Conservation (phyloP, 2,113 vertebrate genomes). For the Alosa alosa region DNA sequence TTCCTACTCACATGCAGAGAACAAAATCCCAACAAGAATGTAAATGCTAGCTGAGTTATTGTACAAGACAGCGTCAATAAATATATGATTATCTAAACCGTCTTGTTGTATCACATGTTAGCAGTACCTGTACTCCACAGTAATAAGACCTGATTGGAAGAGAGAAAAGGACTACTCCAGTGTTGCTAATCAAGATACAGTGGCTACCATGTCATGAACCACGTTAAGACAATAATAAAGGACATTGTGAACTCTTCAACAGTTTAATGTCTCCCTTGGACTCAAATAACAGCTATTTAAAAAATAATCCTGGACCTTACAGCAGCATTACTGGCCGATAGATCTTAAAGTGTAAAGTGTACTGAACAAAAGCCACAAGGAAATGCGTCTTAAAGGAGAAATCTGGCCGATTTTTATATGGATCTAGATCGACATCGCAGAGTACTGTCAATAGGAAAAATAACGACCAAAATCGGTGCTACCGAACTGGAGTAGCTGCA, state of each 20-base stretch:
- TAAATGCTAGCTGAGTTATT: neutral
- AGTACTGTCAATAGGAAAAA: too few relatives aligned
- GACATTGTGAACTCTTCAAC: neutral
- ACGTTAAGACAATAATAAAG: neutral
- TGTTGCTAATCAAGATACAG: neutral
- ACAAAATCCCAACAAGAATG: neutral
- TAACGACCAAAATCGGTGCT: too few relatives aligned
- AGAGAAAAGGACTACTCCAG: neutral
- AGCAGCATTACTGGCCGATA: neutral
- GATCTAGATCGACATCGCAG: too few relatives aligned
- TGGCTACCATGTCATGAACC: neutral
- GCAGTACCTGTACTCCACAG: neutral
- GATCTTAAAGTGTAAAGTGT: too few relatives aligned
- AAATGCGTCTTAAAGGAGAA: too few relatives aligned
- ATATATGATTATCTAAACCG: neutral
- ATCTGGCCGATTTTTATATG: too few relatives aligned
- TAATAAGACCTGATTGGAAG: neutral
- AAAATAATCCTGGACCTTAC: neutral
- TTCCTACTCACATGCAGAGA: neutral
- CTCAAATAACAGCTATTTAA: neutral
- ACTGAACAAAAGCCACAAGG: too few relatives aligned
- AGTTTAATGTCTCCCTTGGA: neutral
- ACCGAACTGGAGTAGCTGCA: too few relatives aligned
- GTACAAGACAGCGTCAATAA: neutral
- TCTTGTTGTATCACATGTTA: constrained; percentile 1